phyloP scores from a whole-genome alignment of 2,113 vertebrate genomes.

The Galbula dea region DNA sequence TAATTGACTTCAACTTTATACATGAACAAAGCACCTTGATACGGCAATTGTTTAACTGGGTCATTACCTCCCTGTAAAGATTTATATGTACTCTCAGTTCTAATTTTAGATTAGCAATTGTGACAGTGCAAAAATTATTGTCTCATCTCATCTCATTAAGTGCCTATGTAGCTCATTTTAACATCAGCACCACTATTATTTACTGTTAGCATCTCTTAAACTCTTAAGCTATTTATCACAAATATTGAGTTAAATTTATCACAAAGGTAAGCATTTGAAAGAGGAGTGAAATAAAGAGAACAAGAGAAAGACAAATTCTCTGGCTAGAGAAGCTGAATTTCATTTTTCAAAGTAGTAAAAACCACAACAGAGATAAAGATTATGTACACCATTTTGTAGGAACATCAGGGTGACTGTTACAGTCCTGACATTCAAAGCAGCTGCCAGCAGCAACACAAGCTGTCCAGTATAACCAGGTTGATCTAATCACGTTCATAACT shows the following conservation, averaged over 20 bases:
- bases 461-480: background rate
- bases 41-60: background rate
- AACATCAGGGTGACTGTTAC: background rate
- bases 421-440: background rate
- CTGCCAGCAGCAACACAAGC: background rate
- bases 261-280: background rate
- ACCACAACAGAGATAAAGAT: background rate
- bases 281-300: background rate
- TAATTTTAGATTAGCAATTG: constrained; percentile 7
- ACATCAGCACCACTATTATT: background rate
- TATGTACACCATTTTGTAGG: background rate
- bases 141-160: constrained; percentile 7
- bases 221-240: background rate
- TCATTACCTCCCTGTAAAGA: background rate
- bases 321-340: background rate
- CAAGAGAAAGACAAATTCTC: background rate
- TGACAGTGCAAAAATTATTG: background rate
- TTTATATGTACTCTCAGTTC: background rate
- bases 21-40: background rate
- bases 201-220: background rate
- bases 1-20: background rate
- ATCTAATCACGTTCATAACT: background rate
- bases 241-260: background rate
- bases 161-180: background rate
- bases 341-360: background rate